Conservation (phyloP, 2,888 invertebrate genomes). For the Campaea margaritaria region DNA sequence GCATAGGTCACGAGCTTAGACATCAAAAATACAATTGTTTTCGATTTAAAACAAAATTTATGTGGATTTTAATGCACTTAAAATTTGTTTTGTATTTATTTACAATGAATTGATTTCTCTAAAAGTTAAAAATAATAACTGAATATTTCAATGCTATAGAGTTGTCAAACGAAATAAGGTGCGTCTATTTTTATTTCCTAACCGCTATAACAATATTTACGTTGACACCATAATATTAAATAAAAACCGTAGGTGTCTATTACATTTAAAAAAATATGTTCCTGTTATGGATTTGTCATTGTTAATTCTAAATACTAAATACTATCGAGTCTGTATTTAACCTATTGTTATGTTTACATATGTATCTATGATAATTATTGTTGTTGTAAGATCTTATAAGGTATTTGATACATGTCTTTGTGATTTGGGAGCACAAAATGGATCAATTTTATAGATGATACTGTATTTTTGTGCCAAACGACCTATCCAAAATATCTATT, state of each 20-base stretch:
- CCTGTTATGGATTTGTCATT: constrained; percentile 77
- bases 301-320: constrained; percentile 46
- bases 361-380: constrained; percentile 26
- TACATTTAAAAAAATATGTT: constrained; percentile 65
- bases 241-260: constrained; percentile 11
- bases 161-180: too few species aligned
- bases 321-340: constrained; percentile 52
- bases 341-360: constrained; percentile 35
- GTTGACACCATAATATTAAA: neutral
- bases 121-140: too few species aligned
- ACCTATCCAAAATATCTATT: constrained; percentile 27
- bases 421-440: constrained; percentile 70
- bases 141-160: too few species aligned
- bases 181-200: too few species aligned
- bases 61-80: too few species aligned
- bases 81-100: too few species aligned
- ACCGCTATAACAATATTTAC: too few species aligned
- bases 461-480: constrained; percentile 60
- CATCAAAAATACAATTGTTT: constrained; percentile 49
- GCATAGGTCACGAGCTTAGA: constrained; percentile 73
- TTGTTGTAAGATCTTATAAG: constrained; percentile 5
- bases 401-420: constrained; percentile 34
- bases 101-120: too few species aligned
- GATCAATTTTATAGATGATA: constrained; percentile 55
- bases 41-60: constrained; percentile 28